These are phyloP conservation scores for Crambe crambe DNA, from an alignment of 37 sponge, comb jelly and placozoan species.

Conservation along the genomic window DNA sequence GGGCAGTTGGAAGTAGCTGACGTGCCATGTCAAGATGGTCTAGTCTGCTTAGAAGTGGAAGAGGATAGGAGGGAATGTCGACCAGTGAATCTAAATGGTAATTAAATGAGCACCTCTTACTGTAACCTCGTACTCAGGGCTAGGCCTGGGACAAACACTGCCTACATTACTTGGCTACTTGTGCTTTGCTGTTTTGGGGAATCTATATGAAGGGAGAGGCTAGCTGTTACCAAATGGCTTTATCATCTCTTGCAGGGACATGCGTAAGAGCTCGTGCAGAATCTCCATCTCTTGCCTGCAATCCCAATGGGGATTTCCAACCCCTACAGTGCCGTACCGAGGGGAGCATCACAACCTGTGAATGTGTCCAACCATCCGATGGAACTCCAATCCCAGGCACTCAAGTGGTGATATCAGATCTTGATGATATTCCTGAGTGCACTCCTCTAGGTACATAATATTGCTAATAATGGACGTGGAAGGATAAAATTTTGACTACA, in stretches of 20 bases:
- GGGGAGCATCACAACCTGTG: neutral
- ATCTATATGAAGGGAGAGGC: no score
- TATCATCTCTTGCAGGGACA: neutral
- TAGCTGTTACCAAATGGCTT: no score
- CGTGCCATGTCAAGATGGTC: constrained; percentile 13
- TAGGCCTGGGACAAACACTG: neutral
- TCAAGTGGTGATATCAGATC: neutral
- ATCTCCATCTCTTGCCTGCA: neutral
- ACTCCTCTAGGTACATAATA: neutral
- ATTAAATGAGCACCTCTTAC: no score
- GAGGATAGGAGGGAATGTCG: constrained; percentile 15
- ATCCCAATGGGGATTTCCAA: constrained; percentile 9
- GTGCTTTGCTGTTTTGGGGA: no score
- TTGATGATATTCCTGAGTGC: constrained; percentile 13
- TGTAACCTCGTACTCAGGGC: neutral
- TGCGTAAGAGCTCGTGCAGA: constrained; percentile 5
- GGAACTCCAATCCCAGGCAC: constrained; percentile 17
- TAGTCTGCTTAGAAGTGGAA: neutral
- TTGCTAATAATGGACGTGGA: neutral
- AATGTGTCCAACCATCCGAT: constrained; percentile 14
- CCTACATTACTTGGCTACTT: no score
- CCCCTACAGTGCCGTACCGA: constrained; percentile 14
- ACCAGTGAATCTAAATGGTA: constrained; percentile 9
- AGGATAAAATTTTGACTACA: neutral
- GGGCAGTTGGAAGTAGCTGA: constrained; percentile 8